Conservation (phyloP, 1,140 invertebrate genomes). For the Drepana arcuata region DNA sequence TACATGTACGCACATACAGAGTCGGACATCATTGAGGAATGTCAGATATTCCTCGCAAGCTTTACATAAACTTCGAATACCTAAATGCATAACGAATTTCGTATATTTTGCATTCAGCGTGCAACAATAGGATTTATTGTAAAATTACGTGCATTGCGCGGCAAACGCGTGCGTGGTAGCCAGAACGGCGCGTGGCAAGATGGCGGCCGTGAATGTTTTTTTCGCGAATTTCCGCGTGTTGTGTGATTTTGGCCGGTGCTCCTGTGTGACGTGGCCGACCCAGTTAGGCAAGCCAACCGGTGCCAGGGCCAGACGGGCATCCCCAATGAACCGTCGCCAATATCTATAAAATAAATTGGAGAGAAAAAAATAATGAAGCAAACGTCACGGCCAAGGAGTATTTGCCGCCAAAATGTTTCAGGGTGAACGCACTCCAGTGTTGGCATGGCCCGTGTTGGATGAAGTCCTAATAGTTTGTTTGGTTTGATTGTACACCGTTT, state of each 20-base stretch:
- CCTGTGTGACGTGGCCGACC: constrained; percentile 58
- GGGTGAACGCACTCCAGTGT: constrained; percentile 64
- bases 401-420: constrained; percentile 62
- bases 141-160: constrained; percentile 36
- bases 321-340: constrained; percentile 64
- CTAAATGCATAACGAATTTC: no score
- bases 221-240: constrained; percentile 49
- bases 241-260: constrained; percentile 61
- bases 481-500: constrained; percentile 28
- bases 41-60: constrained; percentile 11
- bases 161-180: constrained; percentile 58
- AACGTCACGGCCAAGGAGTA: constrained; percentile 38
- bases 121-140: constrained; percentile 5
- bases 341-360: constrained; percentile 69
- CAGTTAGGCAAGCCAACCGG: constrained; percentile 61
- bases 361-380: constrained; percentile 59
- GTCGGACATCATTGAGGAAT: constrained; percentile 4
- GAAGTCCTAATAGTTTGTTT: constrained; percentile 59
- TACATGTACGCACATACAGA: constrained; percentile 9
- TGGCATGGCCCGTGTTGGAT: constrained; percentile 55
- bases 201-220: constrained; percentile 34
- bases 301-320: constrained; percentile 63
- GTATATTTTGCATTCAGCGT: constrained; percentile 26
- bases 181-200: constrained; percentile 58
- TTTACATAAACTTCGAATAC: no score